Base-by-base conservation (phyloP, 2,797 vertebrate species). In the Sarcophilus harrisii region DNA sequence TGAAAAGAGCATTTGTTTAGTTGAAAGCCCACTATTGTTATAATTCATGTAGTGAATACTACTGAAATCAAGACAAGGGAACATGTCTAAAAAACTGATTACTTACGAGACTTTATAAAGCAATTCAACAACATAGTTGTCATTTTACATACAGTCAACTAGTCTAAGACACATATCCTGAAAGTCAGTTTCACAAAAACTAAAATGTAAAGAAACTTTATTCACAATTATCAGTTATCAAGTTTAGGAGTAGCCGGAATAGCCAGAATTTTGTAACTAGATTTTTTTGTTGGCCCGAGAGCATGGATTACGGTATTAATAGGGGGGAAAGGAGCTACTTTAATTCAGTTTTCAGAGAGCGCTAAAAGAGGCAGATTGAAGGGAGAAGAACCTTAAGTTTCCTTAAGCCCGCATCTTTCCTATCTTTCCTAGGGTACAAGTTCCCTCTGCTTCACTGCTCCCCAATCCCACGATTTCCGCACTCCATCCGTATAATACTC, bases 131-230 rank as follows among this genome's bases (percentile, higher is more conserved):
- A 62, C 27, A 96, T 0, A 96, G n/a, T 21, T 38, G 52, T 66
- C 55, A 93, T 91, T 92, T 18, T 58, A 89, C 59, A 95, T 66
- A 94, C 1, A 91, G 10, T 30, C 54, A 59, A 92, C 81, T 0
- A 55, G n/a, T 55, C 38, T 18, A 95, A 94, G 95, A 94, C 27
- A 73, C 90, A 91, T 59, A 90, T 94, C 73, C 12, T 93, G 90
- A 92, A 93, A 58, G 45, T 9, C 18, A 90, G 11, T 94, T 94
- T 91, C 90, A 93, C 1, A 49, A 93, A 96, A 95, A 57, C 24
- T 94, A 45, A 92, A 91, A 91, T 92, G 13, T 93, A 94, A 97
- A 91, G 90, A 54, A 92, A 24, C 30, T 91, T 90, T 81, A 58
- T 95, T 95, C 55, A 16, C 94, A 62, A 94, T 13, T 57, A 60